A percentile compares a stretch with the other conserved stretches of the same genome.
These are phyloP conservation scores for Rhynchonema sp. DNA, from an alignment of 2,888 invertebrate genomes.

Conservation along the genomic window DNA sequence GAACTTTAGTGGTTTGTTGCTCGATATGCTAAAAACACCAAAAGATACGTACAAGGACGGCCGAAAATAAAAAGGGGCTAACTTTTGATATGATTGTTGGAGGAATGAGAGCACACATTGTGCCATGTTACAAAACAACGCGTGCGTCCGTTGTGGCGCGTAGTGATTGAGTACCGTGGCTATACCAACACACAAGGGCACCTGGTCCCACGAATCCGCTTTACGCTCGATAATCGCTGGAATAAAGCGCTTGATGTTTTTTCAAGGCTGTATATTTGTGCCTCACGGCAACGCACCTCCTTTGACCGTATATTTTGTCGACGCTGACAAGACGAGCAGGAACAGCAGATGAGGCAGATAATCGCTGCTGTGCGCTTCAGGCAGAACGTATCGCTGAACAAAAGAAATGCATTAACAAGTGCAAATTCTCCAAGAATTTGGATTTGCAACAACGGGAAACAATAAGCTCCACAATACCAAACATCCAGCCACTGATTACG, in stretches of 20 bases:
- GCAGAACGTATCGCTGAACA: not conserved
- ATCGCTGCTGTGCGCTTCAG: not conserved
- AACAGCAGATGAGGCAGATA: not conserved
- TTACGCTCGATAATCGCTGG: not conserved
- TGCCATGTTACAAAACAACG: not conserved
- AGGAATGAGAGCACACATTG: not conserved
- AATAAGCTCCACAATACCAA: not conserved
- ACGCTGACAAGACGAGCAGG: not conserved
- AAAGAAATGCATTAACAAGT: too few species aligned
- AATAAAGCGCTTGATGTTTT: too few species aligned
- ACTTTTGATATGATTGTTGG: not conserved
- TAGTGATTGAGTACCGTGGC: not conserved
- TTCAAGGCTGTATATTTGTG: too few species aligned
- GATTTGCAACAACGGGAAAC: not conserved
- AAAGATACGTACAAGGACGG: too few species aligned
- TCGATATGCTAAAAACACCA: too few species aligned
- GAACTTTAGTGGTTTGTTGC: too few species aligned
- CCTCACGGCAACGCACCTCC: not conserved
- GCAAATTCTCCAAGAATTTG: not conserved
- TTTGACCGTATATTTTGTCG: not conserved
- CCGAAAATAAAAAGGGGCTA: too few species aligned
- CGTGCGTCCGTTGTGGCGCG: not conserved
- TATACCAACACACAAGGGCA: not conserved
- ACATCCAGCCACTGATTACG: not conserved
- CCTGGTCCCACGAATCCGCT: not conserved